A percentile compares a stretch with the other conserved stretches of the same genome.
phyloP scores from a whole-genome alignment of 2,797 vertebrate species.

The Chrosomus eos region DNA sequence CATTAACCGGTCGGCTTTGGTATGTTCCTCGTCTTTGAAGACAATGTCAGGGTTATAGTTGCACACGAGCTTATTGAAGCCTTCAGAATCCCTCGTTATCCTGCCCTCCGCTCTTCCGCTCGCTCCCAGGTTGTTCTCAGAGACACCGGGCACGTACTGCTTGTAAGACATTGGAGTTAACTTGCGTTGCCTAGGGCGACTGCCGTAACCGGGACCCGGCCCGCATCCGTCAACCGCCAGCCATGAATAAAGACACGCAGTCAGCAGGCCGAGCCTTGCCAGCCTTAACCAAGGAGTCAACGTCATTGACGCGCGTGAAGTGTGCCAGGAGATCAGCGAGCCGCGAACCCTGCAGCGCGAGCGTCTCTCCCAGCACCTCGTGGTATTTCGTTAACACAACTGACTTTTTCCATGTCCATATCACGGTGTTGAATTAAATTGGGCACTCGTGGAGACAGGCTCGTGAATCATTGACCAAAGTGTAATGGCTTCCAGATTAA shows the following conservation, averaged over 20 bases:
- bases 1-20: conserved; percentile 94
- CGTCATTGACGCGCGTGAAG: conserved; percentile 77
- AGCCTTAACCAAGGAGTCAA: conserved; percentile 73
- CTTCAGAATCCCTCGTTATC: conserved; percentile 87
- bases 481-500: conserved; percentile 39
- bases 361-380: conserved; percentile 69
- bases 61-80: conserved; percentile 91
- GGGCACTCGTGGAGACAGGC: conserved; percentile 28
- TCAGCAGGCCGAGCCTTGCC: conserved; percentile 78
- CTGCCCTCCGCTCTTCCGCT: conserved; percentile 93
- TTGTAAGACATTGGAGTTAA: conserved; percentile 92
- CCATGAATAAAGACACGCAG: conserved; percentile 77
- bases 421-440: conserved; percentile 51
- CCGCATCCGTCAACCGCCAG: conserved; percentile 85
- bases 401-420: conserved; percentile 51
- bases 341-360: conserved; percentile 63
- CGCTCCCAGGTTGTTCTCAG: conserved; percentile 93
- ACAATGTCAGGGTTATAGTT: conserved; percentile 98
- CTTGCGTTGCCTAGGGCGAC: conserved; percentile 81
- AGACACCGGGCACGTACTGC: conserved; percentile 91
- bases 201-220: conserved; percentile 86
- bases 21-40: conserved; percentile 98
- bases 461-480: conserved; percentile 56
- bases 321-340: conserved; percentile 69
- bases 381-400: conserved; percentile 66